Evolutionary conservation across 2,113 vertebrate genomes (phyloP), one percentile per base, ranked within the genome.

Genomic region (Falco punctatus): DNA sequence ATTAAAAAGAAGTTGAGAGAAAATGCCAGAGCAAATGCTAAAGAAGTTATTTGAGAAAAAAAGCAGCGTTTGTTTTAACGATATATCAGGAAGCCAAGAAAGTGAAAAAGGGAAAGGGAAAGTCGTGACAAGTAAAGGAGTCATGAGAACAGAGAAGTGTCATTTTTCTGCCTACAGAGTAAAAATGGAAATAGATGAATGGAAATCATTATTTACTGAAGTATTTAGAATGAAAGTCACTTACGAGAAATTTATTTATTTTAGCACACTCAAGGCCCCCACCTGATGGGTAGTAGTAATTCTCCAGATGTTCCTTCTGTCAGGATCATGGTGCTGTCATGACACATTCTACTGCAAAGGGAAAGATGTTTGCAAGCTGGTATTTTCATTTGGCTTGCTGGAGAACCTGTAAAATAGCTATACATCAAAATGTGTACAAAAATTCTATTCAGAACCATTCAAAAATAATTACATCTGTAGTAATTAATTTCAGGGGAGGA

Each of bases 41-140:
- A 9, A 35, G n/a, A 74, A 19, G 11, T 46, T 65, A 12, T 21
- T 7, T 33, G 49, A 70, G 64, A 46, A 42, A 18, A 67, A 67
- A 73, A 33, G 6, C 14, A 14, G 33, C 32, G 16, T 10, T 67
- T 48, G 48, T 15, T 16, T 88, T 49, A 32, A 38, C 0, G 0
- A 35, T 3, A 2, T 42, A 15, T 4, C 17, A 28, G 49, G 38
- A 67, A 64, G 26, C 4, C 69, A 75, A 23, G 65, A 33, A 27
- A 27, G 35, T 26, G 23, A 57, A 15, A 59, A 22, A 49, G 22
- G 51, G n/a, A 35, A 11, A 40, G 26, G 38, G 32, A 62, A 48
- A 51, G 24, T 85, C 48, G 52, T 13, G 1, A 38, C 27, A 11
- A 16, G 8, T 48, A 30, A 65, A 48, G 8, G 23, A 73, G 61